Evolutionary conservation across 2,797 vertebrate species (phyloP), one percentile per base, ranked within the genome.

Genomic region (Hafferia zeledoni): DNA sequence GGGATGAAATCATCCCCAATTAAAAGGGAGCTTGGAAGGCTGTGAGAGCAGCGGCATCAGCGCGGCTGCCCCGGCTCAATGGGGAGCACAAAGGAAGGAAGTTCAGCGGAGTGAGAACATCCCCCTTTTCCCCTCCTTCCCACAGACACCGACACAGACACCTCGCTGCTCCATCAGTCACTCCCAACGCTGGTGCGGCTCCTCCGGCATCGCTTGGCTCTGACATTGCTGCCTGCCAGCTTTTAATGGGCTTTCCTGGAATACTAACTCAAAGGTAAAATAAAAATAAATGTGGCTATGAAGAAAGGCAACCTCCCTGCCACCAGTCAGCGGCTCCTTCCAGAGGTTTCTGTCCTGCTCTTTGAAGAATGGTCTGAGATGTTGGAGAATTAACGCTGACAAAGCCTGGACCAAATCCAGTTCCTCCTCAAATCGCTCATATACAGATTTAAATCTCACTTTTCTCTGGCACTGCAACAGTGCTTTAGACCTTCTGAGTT

Each of bases 1-100:
- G 88, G 96, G 92, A 95, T 97, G 97, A 98, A 98, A 97, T 98
- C 97, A 98, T 90, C 86, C 93, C 49, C 95, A 92, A 96, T 96
- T 95, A 95, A 94, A 89, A 57, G 49, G 71, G 78, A 94, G 94
- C 92, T 92, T 84, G 96, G 97, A 97, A 97, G 81, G 95, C 94
- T 69, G 95, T 93, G 92, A 96, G 89, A 84, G 90, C 79, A 30
- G 82, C 74, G 8, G 85, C 91, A 95, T 92, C 95, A 90, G 96
- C 90, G 18, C 39, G 24, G 86, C 74, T 93, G 93, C 96, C 93
- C 78, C 19, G 12, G 87, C 89, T 92, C 84, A 79, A 94, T 55
- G 25, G 95, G 95, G 89, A 97, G 96, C 96, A 97, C 96, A 95
- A 97, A 97, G 96, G 94, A 83, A 94, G 96, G 94, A 95, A 92